Evolutionary conservation across 2,888 invertebrate genomes (phyloP).

Genomic region (Autographa gamma): DNA sequence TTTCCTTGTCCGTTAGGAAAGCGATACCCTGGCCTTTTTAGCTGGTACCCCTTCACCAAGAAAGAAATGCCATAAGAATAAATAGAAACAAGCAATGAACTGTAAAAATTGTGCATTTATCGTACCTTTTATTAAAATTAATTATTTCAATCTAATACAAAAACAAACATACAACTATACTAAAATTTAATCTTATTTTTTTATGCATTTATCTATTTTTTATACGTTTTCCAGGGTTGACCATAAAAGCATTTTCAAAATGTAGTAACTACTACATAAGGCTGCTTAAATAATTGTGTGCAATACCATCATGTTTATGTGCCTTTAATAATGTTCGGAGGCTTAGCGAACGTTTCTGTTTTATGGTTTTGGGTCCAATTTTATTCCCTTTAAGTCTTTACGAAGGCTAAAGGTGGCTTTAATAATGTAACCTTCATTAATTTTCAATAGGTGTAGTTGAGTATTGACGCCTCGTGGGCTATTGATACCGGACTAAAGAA

Average conservation of each 20-base stretch:
- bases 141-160: too few species aligned
- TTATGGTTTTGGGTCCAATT: conserved; percentile 7
- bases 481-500: background rate
- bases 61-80: too few species aligned
- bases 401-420: conserved; percentile 3
- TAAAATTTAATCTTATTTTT: too few species aligned
- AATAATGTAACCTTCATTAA: conserved; percentile 5
- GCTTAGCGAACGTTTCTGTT: background rate
- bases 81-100: background rate
- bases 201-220: too few species aligned
- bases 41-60: background rate
- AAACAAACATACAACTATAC: too few species aligned
- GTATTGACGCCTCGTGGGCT: background rate
- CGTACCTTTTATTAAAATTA: too few species aligned
- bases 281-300: background rate
- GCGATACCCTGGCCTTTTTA: background rate
- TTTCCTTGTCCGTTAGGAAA: background rate
- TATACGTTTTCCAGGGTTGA: background rate
- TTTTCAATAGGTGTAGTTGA: background rate
- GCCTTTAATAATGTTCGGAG: background rate
- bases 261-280: background rate
- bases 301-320: background rate
- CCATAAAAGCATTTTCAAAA: background rate
- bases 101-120: background rate
- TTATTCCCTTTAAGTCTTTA: conserved; percentile 1